phyloP scores from a whole-genome alignment of 2,113 vertebrate genomes.

The Brachyhypopomus occidentalis region DNA sequence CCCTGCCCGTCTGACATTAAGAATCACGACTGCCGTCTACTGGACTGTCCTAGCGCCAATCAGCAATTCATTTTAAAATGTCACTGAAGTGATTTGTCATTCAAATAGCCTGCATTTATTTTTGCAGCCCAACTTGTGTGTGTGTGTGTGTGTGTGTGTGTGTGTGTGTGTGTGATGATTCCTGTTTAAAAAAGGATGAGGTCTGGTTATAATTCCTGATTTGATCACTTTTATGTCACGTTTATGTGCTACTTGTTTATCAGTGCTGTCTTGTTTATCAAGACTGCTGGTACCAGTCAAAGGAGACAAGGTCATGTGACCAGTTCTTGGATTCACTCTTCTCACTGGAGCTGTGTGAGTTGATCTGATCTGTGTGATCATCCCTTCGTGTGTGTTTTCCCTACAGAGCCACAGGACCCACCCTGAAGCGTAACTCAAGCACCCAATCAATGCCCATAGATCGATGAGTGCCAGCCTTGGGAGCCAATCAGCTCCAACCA shows the following conservation, averaged over 20 bases:
- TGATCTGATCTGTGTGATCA: background rate
- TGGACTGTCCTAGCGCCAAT: constrained; percentile 7
- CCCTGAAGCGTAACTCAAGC: constrained; percentile 41
- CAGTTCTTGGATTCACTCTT: background rate
- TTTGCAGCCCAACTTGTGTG: background rate
- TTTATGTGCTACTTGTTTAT: background rate
- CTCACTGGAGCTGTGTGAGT: background rate
- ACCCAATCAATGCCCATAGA: constrained; percentile 46
- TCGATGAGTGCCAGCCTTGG: constrained; percentile 34
- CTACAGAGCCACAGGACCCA: constrained; percentile 15
- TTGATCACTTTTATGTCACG: background rate
- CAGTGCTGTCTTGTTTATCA: background rate
- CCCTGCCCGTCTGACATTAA: constrained; percentile 34
- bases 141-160: no score
- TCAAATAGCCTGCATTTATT: constrained; percentile 13
- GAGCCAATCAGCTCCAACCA: constrained; percentile 48
- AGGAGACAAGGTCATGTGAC: background rate
- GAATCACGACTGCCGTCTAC: background rate
- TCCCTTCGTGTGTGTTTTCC: background rate
- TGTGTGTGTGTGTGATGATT: background rate
- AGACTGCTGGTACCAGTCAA: background rate
- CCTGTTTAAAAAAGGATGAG: background rate
- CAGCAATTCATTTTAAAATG: constrained; percentile 35
- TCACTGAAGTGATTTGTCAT: constrained; percentile 35
- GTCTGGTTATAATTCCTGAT: background rate